Percentiles rank a stretch among this genome's conserved stretches.
These are phyloP conservation scores for Epinephelus cyanopodus DNA, from an alignment of 2,113 vertebrate species.

Conservation along the genomic window DNA sequence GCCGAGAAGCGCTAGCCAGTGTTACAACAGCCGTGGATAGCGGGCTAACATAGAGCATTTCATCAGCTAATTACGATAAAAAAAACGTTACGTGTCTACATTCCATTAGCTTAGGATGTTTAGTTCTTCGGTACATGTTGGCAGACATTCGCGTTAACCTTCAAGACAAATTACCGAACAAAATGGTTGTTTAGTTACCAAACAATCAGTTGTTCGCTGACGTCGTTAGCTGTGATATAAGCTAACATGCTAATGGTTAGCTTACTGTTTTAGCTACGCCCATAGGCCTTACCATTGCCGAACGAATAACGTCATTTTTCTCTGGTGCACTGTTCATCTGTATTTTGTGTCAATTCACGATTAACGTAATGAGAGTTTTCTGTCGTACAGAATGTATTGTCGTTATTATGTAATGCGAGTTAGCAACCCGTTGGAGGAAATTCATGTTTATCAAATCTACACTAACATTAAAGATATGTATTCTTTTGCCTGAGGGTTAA, in stretches of 20 bases:
- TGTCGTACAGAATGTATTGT: rapidly evolving
- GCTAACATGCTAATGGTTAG: conserved; percentile 68
- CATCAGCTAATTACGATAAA: not conserved
- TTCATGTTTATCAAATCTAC: not conserved
- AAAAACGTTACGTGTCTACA: not conserved
- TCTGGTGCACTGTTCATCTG: not conserved
- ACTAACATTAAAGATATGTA: not conserved
- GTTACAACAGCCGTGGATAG: conserved; percentile 13
- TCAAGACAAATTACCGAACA: not conserved
- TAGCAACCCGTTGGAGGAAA: no score
- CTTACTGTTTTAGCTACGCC: conserved; percentile 50
- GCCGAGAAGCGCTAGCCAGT: conserved; percentile 23
- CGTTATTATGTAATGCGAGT: no score
- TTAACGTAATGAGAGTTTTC: no score
- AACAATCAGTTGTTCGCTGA: conserved; percentile 52
- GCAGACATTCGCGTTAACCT: not conserved
- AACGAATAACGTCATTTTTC: conserved; percentile 10
- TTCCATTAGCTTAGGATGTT: rapidly evolving
- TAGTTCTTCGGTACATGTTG: rapidly evolving
- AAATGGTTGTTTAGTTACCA: conserved; percentile 46
- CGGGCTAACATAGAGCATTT: conserved; percentile 1
- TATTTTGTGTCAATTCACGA: rapidly evolving
- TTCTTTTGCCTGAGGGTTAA: not conserved
- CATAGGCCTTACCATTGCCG: conserved; percentile 55
- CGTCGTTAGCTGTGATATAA: conserved; percentile 69